Evolutionary conservation across 1,140 invertebrate genomes (phyloP).

Genomic region (Acromyrmex charruanus): DNA sequence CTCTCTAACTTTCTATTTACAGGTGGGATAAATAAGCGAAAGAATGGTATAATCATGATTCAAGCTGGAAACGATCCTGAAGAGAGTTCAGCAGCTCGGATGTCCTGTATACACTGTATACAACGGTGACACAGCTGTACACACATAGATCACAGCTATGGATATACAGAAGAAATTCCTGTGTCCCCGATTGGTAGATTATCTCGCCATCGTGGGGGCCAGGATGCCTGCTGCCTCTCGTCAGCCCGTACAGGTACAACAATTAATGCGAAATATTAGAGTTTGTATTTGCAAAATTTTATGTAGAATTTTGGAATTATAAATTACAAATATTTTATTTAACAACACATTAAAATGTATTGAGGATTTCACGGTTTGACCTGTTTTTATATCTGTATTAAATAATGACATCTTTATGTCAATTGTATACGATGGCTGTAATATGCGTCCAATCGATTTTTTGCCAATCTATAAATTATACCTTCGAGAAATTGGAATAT

Average conservation of each 20-base stretch:
- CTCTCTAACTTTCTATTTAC: background rate
- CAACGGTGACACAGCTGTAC: slow-evolving; percentile 81
- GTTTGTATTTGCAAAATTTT: background rate
- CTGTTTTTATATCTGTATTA: too few relatives aligned
- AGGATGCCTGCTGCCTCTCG: slow-evolving; percentile 90
- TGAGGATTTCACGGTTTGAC: too few relatives aligned
- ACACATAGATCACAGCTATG: slow-evolving; percentile 77
- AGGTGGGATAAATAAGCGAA: slow-evolving; percentile 56
- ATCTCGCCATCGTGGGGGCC: slow-evolving; percentile 98
- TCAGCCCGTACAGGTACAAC: slow-evolving; percentile 91
- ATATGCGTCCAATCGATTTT: too few relatives aligned
- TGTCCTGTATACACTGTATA: slow-evolving; percentile 66
- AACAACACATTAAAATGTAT: too few relatives aligned
- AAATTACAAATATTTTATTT: too few relatives aligned
- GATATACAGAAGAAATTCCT: slow-evolving; percentile 93
- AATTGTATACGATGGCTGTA: too few relatives aligned
- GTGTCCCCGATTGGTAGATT: slow-evolving; percentile 96
- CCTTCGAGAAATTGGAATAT: background rate
- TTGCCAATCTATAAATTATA: too few relatives aligned
- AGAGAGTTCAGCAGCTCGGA: slow-evolving; percentile 50
- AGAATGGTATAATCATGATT: slow-evolving; percentile 75
- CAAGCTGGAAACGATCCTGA: slow-evolving; percentile 63
- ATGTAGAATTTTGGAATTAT: background rate
- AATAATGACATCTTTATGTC: too few relatives aligned
- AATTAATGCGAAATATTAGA: background rate